These are phyloP conservation scores for Aurelia coerulea DNA, from an alignment of 30 jellyfish, hydroid and myxozoan species.

Conservation along the genomic window DNA sequence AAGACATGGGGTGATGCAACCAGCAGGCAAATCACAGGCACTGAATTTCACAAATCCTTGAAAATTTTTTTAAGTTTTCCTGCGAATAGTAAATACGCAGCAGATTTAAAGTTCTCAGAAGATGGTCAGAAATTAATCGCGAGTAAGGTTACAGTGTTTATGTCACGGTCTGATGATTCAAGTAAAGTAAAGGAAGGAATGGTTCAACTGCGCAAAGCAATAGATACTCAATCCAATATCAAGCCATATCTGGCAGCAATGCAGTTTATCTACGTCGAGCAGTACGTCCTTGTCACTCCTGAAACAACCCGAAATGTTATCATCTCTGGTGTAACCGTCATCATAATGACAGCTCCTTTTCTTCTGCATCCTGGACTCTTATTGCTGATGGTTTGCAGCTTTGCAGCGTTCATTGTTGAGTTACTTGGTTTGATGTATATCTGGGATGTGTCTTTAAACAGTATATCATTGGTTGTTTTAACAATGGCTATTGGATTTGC, in stretches of 20 bases:
- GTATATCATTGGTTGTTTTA: constrained; percentile 62
- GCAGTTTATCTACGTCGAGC: constrained; percentile 49
- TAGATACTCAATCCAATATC: neutral
- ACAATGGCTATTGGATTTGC: constrained; percentile 72
- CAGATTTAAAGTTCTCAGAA: constrained; percentile 4
- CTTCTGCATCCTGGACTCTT: constrained; percentile 74
- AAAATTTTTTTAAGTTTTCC: constrained; percentile 18
- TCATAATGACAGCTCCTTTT: constrained; percentile 75
- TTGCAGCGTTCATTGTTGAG: constrained; percentile 71
- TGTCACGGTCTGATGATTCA: constrained; percentile 16
- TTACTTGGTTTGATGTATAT: constrained; percentile 66
- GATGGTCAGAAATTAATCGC: constrained; percentile 5
- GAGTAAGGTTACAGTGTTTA: constrained; percentile 12
- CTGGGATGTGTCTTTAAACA: constrained; percentile 57
- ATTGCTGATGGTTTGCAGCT: constrained; percentile 65
- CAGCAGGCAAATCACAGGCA: constrained; percentile 6
- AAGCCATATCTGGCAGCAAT: constrained; percentile 32
- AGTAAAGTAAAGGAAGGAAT: constrained; percentile 29
- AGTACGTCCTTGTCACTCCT: constrained; percentile 58
- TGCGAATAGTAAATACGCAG: neutral
- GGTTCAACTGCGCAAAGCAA: constrained; percentile 19
- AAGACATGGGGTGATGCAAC: constrained; percentile 20
- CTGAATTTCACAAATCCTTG: constrained; percentile 13
- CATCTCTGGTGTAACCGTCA: constrained; percentile 68
- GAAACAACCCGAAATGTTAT: constrained; percentile 64